phyloP scores from a whole-genome alignment of 2,113 vertebrate genomes.

The Brevimyrus niger region DNA sequence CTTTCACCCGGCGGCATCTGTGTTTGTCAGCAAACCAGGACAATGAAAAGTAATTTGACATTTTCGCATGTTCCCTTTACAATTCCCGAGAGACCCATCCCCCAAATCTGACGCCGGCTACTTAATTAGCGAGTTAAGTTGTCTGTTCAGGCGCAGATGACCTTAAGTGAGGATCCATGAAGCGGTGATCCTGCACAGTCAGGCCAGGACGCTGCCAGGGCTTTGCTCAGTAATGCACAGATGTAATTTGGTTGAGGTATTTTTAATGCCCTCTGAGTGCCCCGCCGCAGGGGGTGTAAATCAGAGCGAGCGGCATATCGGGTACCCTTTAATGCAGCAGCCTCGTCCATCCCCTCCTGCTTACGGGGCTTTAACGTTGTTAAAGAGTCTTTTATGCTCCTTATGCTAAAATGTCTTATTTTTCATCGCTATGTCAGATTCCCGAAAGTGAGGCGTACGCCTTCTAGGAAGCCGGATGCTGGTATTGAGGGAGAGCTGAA shows the following conservation, averaged over 20 bases:
- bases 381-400: neutral
- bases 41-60: neutral
- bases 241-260: neutral
- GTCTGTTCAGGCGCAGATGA: constrained; percentile 26
- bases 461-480: neutral
- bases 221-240: neutral
- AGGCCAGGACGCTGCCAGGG: neutral
- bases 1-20: neutral
- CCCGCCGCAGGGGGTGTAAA: neutral
- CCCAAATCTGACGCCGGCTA: neutral
- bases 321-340: neutral
- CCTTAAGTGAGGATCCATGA: constrained; percentile 19
- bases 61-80: neutral
- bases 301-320: neutral
- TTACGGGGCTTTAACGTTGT: neutral
- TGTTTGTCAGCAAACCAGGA: neutral
- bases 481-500: neutral
- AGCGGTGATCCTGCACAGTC: neutral
- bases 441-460: neutral
- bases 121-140: constrained; percentile 38
- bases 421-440: neutral
- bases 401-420: neutral
- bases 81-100: neutral
- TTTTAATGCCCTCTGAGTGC: neutral
- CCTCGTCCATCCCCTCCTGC: neutral